These are phyloP conservation scores for Bombus huntii DNA, from an alignment of 1,140 invertebrate species.

Conservation along the genomic window DNA sequence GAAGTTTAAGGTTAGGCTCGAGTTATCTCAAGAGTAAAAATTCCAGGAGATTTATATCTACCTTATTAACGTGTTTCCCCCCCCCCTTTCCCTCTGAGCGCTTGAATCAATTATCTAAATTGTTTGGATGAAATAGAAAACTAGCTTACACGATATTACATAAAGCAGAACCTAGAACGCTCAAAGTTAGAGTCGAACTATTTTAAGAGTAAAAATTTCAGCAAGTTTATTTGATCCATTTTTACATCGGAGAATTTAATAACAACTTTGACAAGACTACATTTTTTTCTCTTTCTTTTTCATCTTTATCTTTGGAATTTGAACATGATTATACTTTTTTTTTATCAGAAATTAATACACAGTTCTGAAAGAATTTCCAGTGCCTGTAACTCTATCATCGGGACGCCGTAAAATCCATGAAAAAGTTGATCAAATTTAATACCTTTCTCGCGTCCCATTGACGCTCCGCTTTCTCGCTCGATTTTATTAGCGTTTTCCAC, in stretches of 20 bases:
- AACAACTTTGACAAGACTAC: no score
- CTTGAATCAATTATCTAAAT: no score
- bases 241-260: no score
- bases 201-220: no score
- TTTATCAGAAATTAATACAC: neutral
- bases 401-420: neutral
- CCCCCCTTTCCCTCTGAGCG: no score
- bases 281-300: neutral
- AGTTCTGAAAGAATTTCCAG: neutral
- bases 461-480: neutral
- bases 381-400: neutral
- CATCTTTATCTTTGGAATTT: neutral
- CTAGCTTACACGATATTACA: no score
- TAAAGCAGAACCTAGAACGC: no score
- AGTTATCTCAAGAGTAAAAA: neutral
- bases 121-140: no score
- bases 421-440: neutral
- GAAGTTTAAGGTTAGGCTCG: neutral
- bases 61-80: no score
- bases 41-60: neutral
- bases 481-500: conserved; percentile 3
- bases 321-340: no score
- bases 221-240: no score
- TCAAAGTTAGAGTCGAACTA: no score
- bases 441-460: neutral